Evolutionary conservation across 2,113 vertebrate genomes (phyloP).

Genomic region (Poeciliopsis occidentalis): DNA sequence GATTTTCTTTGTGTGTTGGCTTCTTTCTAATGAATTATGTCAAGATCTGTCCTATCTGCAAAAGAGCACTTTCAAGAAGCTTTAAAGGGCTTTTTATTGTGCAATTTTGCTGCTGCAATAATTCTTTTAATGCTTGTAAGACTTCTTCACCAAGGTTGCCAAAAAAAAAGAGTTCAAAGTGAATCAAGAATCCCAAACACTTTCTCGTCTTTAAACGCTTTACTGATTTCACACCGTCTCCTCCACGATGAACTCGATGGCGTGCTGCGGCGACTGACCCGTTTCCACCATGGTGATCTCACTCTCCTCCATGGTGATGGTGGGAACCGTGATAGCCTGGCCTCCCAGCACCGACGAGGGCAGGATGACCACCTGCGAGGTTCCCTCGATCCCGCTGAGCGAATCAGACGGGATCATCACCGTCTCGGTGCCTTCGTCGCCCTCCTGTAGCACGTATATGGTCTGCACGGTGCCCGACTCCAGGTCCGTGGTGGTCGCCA

Average conservation of each 20-base stretch:
- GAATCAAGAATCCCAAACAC: slow-evolving; percentile 20
- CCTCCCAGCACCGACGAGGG: slow-evolving; percentile 70
- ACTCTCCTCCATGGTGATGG: slow-evolving; percentile 70
- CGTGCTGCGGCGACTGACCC: slow-evolving; percentile 72
- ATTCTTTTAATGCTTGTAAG: neutral
- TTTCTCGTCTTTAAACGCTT: slow-evolving; percentile 17
- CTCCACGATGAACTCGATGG: slow-evolving; percentile 83
- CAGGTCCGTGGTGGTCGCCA: slow-evolving; percentile 34
- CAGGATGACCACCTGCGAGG: slow-evolving; percentile 79
- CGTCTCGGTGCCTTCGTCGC: slow-evolving; percentile 57
- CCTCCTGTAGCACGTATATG: slow-evolving; percentile 78
- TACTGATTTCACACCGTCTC: slow-evolving; percentile 70
- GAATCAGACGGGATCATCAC: slow-evolving; percentile 74
- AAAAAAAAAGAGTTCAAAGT: slow-evolving; percentile 11
- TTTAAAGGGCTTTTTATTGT: neutral
- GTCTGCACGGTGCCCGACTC: slow-evolving; percentile 74
- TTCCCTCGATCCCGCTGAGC: slow-evolving; percentile 53
- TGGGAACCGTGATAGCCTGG: slow-evolving; percentile 70
- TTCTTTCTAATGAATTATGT: neutral
- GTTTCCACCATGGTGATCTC: slow-evolving; percentile 76
- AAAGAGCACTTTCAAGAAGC: neutral
- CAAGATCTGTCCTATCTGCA: neutral
- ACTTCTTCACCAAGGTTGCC: neutral
- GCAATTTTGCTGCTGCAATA: neutral
- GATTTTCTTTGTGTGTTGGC: neutral